Conservation (phyloP, 2,113 vertebrate species). For the Dascyllus trimaculatus region DNA sequence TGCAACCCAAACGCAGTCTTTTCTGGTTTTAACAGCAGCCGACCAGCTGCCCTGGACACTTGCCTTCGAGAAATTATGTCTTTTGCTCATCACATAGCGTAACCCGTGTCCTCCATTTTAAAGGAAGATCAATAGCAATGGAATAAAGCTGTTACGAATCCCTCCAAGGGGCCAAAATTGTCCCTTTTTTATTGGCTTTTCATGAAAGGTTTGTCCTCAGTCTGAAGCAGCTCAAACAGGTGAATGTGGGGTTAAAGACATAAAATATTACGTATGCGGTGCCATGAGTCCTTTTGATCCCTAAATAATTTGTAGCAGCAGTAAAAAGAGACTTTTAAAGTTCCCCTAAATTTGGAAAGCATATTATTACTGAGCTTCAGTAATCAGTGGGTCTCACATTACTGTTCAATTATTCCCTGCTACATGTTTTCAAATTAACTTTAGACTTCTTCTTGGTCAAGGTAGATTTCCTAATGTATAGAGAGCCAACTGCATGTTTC, state of each 20-base stretch:
- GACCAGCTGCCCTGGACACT: slow-evolving; percentile 38
- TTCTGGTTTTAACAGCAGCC: slow-evolving; percentile 60
- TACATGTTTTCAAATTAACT: too few relatives aligned
- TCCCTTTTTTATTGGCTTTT: slow-evolving; percentile 68
- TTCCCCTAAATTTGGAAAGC: neutral
- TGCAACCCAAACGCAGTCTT: slow-evolving; percentile 24
- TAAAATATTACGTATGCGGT: slow-evolving; percentile 5
- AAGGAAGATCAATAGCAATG: slow-evolving; percentile 74
- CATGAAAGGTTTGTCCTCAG: slow-evolving; percentile 62
- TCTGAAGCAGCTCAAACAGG: slow-evolving; percentile 37
- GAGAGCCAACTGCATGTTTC: too few relatives aligned
- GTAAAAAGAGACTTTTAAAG: slow-evolving; percentile 7
- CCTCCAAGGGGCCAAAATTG: slow-evolving; percentile 61
- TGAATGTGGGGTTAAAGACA: slow-evolving; percentile 57
- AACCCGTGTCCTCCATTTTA: slow-evolving; percentile 59
- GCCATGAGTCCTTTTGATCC: slow-evolving; percentile 17
- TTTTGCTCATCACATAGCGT: slow-evolving; percentile 55
- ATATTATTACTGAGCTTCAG: neutral
- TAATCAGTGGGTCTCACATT: neutral
- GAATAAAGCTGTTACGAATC: slow-evolving; percentile 65
- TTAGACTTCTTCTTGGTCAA: neutral
- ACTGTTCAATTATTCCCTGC: too few relatives aligned
- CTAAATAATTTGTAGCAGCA: neutral
- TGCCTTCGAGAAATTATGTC: slow-evolving; percentile 65
- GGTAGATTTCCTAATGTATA: neutral